Base-by-base conservation (phyloP, 2,888 invertebrate genomes). In the Matsumyia berberina region DNA sequence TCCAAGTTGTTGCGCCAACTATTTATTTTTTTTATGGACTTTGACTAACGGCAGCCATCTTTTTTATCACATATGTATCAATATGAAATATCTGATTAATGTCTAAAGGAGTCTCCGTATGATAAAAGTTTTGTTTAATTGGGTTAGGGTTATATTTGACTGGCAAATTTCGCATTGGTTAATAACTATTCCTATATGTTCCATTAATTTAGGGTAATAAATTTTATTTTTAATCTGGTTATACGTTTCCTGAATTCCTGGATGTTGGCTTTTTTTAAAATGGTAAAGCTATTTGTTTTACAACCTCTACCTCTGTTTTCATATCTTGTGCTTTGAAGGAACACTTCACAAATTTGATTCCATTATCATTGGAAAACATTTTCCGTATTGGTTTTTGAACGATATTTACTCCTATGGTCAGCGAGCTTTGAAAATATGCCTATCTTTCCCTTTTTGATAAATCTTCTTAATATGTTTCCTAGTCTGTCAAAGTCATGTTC, bases 281-380 rank as follows among this genome's bases (percentile, higher is more conserved):
- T 33, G 33, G n/a, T n/a, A n/a, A n/a, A n/a, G 8, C 78, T 8
- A 87, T 86, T 73, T 87, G 86, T 51, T 86, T 87, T 5, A 86
- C 66, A n/a, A 79, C 57, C 49, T 87, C 79, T 9, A 73, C 79
- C 51, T 87, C 80, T 6, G 82, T 79, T 58, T 82, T 76, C 1
- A 87, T 73, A 33, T 87, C 87, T 42, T 78, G 70, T 24, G 88
- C 87, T 35, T 86, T 69, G 7, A 44, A 64, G 9, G 86, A 81
- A 46, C 87, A 87, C 37, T 87, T 88, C 11, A 69, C 57, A 46
- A 87, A 87, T 35, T 83, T 62, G 57, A 87, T 57, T 29, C 76
- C 53, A 0, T 24, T 80, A 8, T 87, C 74, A 15, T 87, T 87
- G 0, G 85, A 86, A 53, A 70, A 88, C 70, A 87, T 74, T 37